phyloP scores from a whole-genome alignment of 2,113 vertebrate genomes.

The Gallinago jamesoni region DNA sequence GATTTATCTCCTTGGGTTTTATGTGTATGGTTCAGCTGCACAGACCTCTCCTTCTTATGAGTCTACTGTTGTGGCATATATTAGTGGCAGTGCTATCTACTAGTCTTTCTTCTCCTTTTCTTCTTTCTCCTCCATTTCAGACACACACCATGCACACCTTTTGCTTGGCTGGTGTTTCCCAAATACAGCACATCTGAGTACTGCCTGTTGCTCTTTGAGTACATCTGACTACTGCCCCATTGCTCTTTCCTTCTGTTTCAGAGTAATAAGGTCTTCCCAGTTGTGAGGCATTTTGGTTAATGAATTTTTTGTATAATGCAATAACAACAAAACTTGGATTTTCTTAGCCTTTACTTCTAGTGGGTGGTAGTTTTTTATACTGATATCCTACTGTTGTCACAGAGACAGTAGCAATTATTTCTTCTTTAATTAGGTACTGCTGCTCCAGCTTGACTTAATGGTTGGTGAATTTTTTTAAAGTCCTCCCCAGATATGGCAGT shows the following conservation, averaged over 20 bases:
- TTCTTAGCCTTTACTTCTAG: not conserved
- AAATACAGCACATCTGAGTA: not conserved
- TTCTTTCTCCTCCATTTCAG: not conserved
- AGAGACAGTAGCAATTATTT: not conserved
- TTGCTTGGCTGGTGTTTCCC: not conserved
- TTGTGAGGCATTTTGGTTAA: not conserved
- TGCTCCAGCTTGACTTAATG: not conserved
- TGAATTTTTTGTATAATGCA: not conserved
- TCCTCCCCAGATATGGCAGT: not conserved
- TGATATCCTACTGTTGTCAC: not conserved
- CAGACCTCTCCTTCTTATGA: not conserved
- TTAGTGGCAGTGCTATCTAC: not conserved
- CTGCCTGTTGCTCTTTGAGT: too few species aligned
- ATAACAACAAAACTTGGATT: not conserved
- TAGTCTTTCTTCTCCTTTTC: not conserved
- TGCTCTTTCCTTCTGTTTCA: not conserved
- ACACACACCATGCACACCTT: not conserved
- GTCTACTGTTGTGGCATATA: not conserved
- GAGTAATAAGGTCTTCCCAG: not conserved
- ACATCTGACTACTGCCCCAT: too few species aligned
- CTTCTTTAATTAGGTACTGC: not conserved
- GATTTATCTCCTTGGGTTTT: not conserved
- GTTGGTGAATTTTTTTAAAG: not conserved
- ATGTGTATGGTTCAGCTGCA: not conserved
- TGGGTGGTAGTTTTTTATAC: not conserved